Evolutionary conservation across 2,113 vertebrate species (phyloP).

Genomic region (Sebastes schlegelii): DNA sequence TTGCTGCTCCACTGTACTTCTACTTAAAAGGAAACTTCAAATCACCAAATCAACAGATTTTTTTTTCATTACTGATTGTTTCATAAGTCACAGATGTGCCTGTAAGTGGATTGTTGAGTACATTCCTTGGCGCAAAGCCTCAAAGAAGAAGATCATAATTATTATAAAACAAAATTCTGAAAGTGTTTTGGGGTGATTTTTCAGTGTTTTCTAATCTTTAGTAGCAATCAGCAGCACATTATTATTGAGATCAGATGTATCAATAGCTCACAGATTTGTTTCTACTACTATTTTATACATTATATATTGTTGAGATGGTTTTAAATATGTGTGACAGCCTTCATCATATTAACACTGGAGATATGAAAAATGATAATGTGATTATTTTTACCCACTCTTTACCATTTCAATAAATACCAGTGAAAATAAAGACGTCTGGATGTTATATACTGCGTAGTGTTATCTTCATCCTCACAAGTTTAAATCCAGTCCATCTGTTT

Average conservation of each 20-base stretch:
- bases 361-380: conserved; percentile 8
- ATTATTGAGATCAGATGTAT: background rate
- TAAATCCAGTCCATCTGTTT: background rate
- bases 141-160: conserved; percentile 8
- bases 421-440: conserved; percentile 30
- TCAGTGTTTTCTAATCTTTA: conserved; percentile 14
- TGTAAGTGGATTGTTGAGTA: conserved; percentile 20
- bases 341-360: background rate
- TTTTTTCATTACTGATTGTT: conserved; percentile 16
- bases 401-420: background rate
- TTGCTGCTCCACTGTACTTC: background rate
- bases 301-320: background rate
- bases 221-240: background rate
- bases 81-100: conserved; percentile 63
- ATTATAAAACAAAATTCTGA: background rate
- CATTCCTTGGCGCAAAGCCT: conserved; percentile 7
- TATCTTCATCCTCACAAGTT: background rate
- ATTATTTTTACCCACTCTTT: conserved; percentile 6
- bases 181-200: conserved; percentile 19
- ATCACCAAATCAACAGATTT: background rate
- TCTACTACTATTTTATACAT: conserved; percentile 13
- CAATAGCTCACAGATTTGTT: background rate
- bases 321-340: conserved; percentile 5
- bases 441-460: background rate
- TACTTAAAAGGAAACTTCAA: conserved; percentile 14